Evolutionary conservation across 2,888 invertebrate species (phyloP), one percentile per base, ranked within the genome.

Genomic region (Hylaea fasciaria): DNA sequence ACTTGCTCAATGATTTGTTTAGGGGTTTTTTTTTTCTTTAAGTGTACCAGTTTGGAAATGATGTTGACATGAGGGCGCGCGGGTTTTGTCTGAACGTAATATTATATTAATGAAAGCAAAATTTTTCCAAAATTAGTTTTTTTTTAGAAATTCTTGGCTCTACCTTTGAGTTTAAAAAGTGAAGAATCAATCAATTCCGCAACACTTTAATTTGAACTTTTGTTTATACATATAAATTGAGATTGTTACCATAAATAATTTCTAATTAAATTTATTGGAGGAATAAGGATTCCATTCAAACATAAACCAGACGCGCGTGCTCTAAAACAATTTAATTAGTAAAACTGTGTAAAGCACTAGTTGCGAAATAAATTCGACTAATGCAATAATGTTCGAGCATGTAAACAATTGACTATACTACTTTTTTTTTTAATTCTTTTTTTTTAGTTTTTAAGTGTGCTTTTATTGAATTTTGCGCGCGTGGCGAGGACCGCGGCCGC

Each of bases 391-490:
- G 61, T 63, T 51, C 41, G 58, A 71, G 72, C 68, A 67, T 71
- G 66, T 72, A 69, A 62, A 68, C 69, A 70, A 65, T 80, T 73
- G 77, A 79, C 73, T 69, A 22, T 70, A 65, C n/a, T n/a, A n/a
- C n/a, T n/a, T n/a, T n/a, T n/a, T n/a, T 69, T 72, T 69, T 63
- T 68, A 57, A 75, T 73, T 71, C 80, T 81, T 78, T 80, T 85
- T 86, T 83, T 74, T 76, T 89, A 87, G 86, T 81, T 68, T 76
- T 57, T 89, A 89, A 87, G 88, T 74, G 84, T 83, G 88, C 86
- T 90, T 88, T 32, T 32, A n/a, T 32, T 32, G 22, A n/a, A n/a
- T n/a, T n/a, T 74, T 66, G 72, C 70, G 70, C 70, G 60, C 29
- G 54, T 46, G 46, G 40, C 39, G 40, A 46, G 12, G 41, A 13